Base-by-base conservation (phyloP, 1,140 invertebrate genomes). In the Arion vulgaris region DNA sequence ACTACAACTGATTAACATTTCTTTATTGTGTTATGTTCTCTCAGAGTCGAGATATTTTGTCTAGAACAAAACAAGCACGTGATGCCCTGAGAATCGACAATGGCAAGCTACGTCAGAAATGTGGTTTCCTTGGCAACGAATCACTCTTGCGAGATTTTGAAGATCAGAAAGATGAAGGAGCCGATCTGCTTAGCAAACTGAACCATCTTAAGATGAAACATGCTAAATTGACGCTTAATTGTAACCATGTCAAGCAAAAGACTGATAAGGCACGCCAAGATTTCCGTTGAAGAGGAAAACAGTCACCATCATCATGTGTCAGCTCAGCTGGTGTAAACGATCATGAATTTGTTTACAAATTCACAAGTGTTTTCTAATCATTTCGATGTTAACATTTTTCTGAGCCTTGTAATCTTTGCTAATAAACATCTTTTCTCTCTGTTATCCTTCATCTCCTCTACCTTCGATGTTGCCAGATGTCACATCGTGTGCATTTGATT, bases 11-110 rank as follows among this genome's bases (percentile, higher is more conserved):
- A n/a, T n/a, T n/a, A n/a, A n/a, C n/a, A n/a, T n/a, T n/a, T n/a
- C n/a, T n/a, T n/a, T 45, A 45, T 57, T 57, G 19, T 57, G 53
- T 57, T 23, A 49, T 57, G 26, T 57, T 19, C 74, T 87, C 89
- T 71, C 88, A 92, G 91, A 92, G 91, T 88, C 84, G 92, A 69
- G 92, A 93, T 78, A 86, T 90, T 77, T 83, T 93, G 71, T 90
- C 90, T 13, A 85, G 89, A 78, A 92, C 90, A 71, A 93, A 93
- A 81, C 92, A 92, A 84, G 89, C 90, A 0, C 83, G 92, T 74
- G 92, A 93, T 84, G 85, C 88, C 1, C 83, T 93, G n/a, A 82
- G 91, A 82, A 91, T 91, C 32, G 90, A 92, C 83, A 93, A 93
- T 85, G 88, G 90, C 19, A 86, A 84, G 76, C 84, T 92, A 66